These are phyloP conservation scores for Sebastes hopkinsi DNA, from an alignment of 2,797 vertebrate species.

Conservation along the genomic window DNA sequence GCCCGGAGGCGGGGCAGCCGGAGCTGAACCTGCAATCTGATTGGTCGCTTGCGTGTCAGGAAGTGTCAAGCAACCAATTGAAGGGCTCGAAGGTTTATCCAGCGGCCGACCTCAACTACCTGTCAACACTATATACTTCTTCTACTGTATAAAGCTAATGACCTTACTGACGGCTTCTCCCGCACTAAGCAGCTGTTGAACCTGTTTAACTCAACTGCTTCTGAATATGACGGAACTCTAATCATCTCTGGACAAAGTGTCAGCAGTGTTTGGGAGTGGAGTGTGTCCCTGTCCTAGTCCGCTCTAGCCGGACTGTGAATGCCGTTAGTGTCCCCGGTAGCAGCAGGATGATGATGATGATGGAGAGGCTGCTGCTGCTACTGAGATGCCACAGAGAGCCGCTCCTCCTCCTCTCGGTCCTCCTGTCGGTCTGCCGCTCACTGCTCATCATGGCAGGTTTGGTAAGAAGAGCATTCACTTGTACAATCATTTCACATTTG, in stretches of 20 bases:
- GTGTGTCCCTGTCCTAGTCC: not conserved
- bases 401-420: not conserved
- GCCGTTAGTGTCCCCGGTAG: conserved; percentile 24
- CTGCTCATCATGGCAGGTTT: conserved; percentile 56
- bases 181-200: too few relatives aligned
- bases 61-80: conserved; percentile 50
- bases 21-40: not conserved
- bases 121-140: conserved; percentile 21
- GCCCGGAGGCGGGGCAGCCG: not conserved
- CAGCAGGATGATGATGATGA: not conserved
- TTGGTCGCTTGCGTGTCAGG: conserved; percentile 45
- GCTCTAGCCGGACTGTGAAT: conserved; percentile 19
- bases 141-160: not conserved
- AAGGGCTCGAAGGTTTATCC: not conserved
- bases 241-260: not conserved
- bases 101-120: conserved; percentile 13
- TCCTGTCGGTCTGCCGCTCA: conserved; percentile 41
- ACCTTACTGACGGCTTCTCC: not conserved
- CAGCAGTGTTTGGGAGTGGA: not conserved
- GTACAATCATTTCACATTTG: not conserved
- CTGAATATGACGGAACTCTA: not conserved
- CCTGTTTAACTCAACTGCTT: too few relatives aligned
- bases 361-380: conserved; percentile 54
- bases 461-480: conserved; percentile 69
- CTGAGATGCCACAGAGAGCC: conserved; percentile 58